Evolutionary conservation across 2,888 invertebrate species (phyloP), one percentile per base, ranked within the genome.

Genomic region (Cheilosia impressa): DNA sequence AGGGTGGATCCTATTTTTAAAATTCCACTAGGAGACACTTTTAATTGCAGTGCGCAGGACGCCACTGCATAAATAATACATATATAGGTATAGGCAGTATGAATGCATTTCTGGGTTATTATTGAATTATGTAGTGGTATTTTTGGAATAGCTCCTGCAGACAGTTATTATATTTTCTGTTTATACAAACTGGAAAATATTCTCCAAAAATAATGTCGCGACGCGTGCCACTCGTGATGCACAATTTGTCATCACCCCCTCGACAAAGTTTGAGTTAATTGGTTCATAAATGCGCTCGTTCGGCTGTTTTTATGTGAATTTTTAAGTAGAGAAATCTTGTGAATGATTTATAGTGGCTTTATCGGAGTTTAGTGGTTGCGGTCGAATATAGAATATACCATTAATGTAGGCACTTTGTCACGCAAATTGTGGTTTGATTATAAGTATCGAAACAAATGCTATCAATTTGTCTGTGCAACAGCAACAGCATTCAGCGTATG

Each of bases 131-230:
- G 22, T 79, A 24, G 45, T 81, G 52, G 69, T 84, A 84, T 84
- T 84, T 84, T 60, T 65, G 75, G 84, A 75, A 77, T 38, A 62
- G 34, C 68, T 22, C 43, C 7, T 4, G 4, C 41, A 19, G 60
- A 80, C 84, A 80, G 80, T 84, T 84, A 84, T 84, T 68, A 69
- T 84, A 58, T 84, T 84, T 84, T 63, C 50, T 84, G 65, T 84
- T 80, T 80, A 76, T 60, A 60, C 65, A 80, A 71, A 80, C 55
- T 73, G 52, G 50, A 31, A 73, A 63, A 75, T 63, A 68, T 68
- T 47, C 50, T n/a, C 15, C 15, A 19, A 22, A 52, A 52, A 52
- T 76, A 58, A 60, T 55, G 63, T 47, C 4, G 63, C 19, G 69
- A 68, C 68, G 73, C 73, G 73, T 75, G 80, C 47, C 80, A 38